phyloP scores from a whole-genome alignment of 2,113 vertebrate genomes.

The Corythornis madagascariensis region DNA sequence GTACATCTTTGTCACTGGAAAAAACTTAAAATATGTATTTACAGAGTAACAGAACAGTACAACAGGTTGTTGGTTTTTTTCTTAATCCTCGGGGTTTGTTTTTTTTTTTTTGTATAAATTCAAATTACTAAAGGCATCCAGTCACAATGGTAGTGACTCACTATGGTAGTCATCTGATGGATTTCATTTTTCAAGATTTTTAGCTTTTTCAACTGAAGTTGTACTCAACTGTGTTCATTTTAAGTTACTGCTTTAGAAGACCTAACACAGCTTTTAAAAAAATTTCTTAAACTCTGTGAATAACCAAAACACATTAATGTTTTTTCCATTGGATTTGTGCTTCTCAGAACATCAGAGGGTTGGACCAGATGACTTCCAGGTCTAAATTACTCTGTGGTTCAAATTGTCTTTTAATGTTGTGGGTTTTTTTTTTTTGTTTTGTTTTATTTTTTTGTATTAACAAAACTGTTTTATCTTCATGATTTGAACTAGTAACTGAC shows the following conservation, averaged over 20 bases:
- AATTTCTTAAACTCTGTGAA: no score
- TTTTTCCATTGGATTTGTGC: background rate
- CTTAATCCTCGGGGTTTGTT: background rate
- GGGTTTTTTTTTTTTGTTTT: no score
- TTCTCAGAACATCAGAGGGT: background rate
- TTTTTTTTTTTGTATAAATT: background rate
- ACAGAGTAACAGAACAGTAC: background rate
- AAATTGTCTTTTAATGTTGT: background rate
- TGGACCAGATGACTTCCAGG: background rate
- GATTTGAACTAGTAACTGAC: background rate
- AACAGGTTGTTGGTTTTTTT: background rate
- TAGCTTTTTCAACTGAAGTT: background rate
- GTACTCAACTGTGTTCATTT: background rate
- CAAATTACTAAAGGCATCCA: background rate
- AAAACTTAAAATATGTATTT: background rate
- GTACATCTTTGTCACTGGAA: slow-evolving; percentile 6
- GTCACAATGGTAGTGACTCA: background rate
- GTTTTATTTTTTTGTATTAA: background rate
- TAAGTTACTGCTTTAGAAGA: background rate
- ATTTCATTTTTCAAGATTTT: background rate
- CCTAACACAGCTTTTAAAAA: background rate
- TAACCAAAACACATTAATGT: background rate
- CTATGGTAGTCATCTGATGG: background rate
- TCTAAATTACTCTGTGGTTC: background rate
- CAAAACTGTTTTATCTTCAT: background rate